phyloP scores from a whole-genome alignment of 2,113 vertebrate genomes.

The Catharus fuscescens region DNA sequence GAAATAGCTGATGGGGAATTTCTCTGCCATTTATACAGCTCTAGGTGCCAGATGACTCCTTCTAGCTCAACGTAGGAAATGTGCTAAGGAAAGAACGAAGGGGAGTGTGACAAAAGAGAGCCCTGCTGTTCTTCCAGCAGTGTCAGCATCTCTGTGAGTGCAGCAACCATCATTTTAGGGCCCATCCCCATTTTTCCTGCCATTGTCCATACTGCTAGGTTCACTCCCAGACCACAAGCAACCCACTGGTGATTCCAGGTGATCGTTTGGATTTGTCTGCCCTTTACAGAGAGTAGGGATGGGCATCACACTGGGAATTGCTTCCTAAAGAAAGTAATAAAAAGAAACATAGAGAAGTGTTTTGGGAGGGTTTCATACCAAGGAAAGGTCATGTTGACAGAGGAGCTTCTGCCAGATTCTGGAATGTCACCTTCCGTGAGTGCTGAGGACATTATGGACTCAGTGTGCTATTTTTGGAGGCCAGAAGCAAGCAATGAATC shows the following conservation, averaged over 20 bases:
- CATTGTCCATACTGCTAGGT: not conserved
- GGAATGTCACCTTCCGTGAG: not conserved
- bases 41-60: not conserved
- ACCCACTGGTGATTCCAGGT: not conserved
- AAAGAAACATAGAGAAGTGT: not conserved
- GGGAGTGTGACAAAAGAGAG: not conserved
- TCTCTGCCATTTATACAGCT: slow-evolving; percentile 19
- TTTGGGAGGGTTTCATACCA: not conserved
- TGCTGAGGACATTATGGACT: not conserved
- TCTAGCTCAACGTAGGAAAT: not conserved
- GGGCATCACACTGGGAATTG: not conserved
- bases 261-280: not conserved
- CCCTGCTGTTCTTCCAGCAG: not conserved
- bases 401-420: not conserved
- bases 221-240: not conserved
- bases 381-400: not conserved
- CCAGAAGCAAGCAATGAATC: not conserved
- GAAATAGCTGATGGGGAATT: slow-evolving; percentile 56
- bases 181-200: not conserved
- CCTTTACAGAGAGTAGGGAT: not conserved
- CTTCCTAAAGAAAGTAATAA: not conserved
- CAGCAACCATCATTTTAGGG: not conserved
- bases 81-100: not conserved
- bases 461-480: not conserved
- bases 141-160: not conserved